Percentiles rank a stretch among this genome's conserved stretches.
These are phyloP conservation scores for Propithecus coquereli DNA, from an alignment of 2,113 vertebrate species.

Conservation along the genomic window DNA sequence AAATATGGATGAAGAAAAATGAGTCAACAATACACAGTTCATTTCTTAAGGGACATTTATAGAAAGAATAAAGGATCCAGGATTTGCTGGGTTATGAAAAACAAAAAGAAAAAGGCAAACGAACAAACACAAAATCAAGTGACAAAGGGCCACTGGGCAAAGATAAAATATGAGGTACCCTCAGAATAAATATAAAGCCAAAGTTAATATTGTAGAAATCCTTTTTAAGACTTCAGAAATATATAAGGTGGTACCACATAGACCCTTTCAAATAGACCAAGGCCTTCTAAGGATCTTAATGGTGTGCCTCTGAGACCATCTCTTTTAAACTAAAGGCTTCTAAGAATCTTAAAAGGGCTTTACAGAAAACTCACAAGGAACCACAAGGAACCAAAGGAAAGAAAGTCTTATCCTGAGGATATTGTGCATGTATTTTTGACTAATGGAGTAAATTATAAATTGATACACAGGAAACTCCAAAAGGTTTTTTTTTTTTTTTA, in stretches of 20 bases:
- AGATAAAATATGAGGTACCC: background rate
- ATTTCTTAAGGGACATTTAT: background rate
- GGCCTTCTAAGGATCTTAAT: background rate
- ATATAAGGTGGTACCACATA: too few relatives aligned
- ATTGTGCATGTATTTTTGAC: background rate
- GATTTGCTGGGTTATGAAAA: background rate
- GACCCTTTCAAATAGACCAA: background rate
- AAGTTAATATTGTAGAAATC: background rate
- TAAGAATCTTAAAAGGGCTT: background rate
- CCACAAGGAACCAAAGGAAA: background rate
- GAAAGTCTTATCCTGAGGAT: background rate
- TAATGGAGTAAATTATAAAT: background rate
- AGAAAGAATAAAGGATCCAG: background rate
- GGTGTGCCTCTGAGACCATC: background rate
- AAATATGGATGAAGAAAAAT: background rate
- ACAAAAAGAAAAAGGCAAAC: background rate
- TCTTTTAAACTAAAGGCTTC: background rate
- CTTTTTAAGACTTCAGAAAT: background rate
- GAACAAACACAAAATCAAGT: background rate
- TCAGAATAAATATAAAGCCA: background rate
- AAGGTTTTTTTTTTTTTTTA: background rate
- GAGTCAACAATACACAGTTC: background rate
- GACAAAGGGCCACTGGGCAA: background rate
- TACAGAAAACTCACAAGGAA: background rate
- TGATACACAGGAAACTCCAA: background rate